Percentiles rank a stretch among this genome's conserved stretches.
Evolutionary conservation across 2,888 invertebrate species (phyloP).

Genomic region (Plagodis dolabraria): DNA sequence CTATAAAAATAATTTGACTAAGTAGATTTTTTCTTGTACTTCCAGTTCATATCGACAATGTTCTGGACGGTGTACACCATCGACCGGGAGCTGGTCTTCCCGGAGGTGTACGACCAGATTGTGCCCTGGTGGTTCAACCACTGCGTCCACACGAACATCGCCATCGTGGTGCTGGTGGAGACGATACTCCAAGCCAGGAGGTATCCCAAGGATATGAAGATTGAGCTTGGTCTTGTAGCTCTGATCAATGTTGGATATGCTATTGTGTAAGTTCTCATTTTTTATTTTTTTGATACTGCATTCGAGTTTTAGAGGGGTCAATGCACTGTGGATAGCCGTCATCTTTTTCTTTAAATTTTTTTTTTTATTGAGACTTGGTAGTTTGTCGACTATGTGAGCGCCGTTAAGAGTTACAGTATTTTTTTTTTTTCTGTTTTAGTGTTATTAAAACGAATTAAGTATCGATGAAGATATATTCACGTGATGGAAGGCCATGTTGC

Average conservation of each 20-base stretch:
- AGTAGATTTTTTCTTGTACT: conserved; percentile 27
- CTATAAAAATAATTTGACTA: too few species aligned
- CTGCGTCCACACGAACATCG: conserved; percentile 83
- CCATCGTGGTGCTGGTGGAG: conserved; percentile 75
- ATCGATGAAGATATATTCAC: too few species aligned
- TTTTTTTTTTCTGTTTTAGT: too few species aligned
- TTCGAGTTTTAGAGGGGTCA: too few species aligned
- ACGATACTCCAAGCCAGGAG: conserved; percentile 68
- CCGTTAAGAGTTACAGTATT: too few species aligned
- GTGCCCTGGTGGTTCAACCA: conserved; percentile 86
- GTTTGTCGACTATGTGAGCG: too few species aligned
- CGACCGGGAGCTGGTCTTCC: conserved; percentile 85
- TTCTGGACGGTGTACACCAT: conserved; percentile 83
- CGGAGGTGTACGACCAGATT: conserved; percentile 74
- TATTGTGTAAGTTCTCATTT: conserved; percentile 62
- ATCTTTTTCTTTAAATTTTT: too few species aligned
- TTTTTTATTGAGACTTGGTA: too few species aligned
- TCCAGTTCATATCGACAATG: conserved; percentile 79
- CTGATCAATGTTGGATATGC: conserved; percentile 58
- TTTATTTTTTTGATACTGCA: too few species aligned
- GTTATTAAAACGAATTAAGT: too few species aligned
- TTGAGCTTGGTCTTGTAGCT: conserved; percentile 56
- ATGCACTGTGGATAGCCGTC: too few species aligned
- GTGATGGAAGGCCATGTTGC: too few species aligned
- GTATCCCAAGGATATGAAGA: conserved; percentile 52